Percentiles rank a stretch among this genome's conserved stretches.
Evolutionary conservation across 1,140 invertebrate species (phyloP).

Genomic region (Sogatella furcifera): DNA sequence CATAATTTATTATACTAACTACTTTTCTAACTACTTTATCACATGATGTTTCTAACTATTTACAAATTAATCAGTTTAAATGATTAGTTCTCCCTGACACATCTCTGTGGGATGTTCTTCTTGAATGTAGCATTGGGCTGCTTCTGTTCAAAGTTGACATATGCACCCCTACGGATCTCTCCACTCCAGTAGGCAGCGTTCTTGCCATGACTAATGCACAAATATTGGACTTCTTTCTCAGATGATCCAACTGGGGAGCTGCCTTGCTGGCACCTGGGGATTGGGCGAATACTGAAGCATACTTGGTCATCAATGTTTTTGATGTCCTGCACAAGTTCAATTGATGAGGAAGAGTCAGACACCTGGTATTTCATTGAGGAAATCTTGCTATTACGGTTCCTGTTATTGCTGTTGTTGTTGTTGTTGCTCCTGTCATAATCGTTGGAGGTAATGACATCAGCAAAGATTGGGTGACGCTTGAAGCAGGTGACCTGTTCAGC

Average conservation of each 20-base stretch:
- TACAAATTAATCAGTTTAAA: no score
- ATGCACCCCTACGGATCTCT: no score
- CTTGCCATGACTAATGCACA: slow-evolving; percentile 36
- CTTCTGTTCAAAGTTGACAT: no score
- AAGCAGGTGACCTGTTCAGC: slow-evolving; percentile 28
- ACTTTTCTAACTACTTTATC: no score
- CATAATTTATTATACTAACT: no score
- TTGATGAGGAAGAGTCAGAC: slow-evolving; percentile 12
- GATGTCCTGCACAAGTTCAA: slow-evolving; percentile 11
- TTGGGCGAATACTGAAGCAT: slow-evolving; percentile 41
- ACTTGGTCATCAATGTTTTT: slow-evolving; percentile 32
- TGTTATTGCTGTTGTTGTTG: slow-evolving; percentile 22
- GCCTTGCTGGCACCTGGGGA: slow-evolving; percentile 36
- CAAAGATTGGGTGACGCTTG: slow-evolving; percentile 31
- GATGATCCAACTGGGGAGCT: slow-evolving; percentile 29
- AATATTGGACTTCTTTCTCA: slow-evolving; percentile 35
- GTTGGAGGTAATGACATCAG: slow-evolving; percentile 14
- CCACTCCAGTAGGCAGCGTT: slow-evolving; percentile 27
- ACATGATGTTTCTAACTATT: no score
- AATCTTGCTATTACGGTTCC: background rate
- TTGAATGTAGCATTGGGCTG: no score
- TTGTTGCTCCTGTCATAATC: slow-evolving; percentile 13
- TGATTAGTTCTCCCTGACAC: no score
- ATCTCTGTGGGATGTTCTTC: no score
- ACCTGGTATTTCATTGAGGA: slow-evolving; percentile 3